phyloP scores from a whole-genome alignment of 2,888 invertebrate genomes.

The Acanthopleura granulata region DNA sequence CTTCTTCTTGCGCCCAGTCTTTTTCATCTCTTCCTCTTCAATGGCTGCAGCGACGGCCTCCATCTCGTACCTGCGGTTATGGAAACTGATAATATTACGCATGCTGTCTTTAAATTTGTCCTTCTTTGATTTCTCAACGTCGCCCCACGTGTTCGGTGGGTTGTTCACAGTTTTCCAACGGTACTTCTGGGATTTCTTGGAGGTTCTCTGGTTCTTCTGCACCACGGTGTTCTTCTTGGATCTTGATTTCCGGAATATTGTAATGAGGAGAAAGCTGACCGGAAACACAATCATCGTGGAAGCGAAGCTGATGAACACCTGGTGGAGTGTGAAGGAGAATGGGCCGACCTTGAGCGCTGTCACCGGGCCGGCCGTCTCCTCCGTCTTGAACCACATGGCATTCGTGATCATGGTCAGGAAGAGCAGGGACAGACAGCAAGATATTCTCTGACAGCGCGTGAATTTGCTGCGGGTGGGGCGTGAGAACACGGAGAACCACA shows the following conservation, averaged over 20 bases:
- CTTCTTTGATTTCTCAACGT: constrained; percentile 33
- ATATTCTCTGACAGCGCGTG: constrained; percentile 69
- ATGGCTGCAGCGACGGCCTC: constrained; percentile 39
- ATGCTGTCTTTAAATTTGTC: constrained; percentile 60
- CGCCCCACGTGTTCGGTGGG: constrained; percentile 43
- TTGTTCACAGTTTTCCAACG: constrained; percentile 60
- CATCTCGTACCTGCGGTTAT: constrained; percentile 27
- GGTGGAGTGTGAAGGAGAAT: constrained; percentile 69
- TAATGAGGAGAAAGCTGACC: constrained; percentile 63
- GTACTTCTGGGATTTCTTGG: constrained; percentile 54
- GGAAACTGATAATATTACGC: constrained; percentile 49
- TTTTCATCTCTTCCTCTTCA: constrained; percentile 37
- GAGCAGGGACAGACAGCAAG: constrained; percentile 67
- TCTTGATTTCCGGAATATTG: constrained; percentile 62
- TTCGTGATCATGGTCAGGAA: constrained; percentile 70
- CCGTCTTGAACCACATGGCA: constrained; percentile 68
- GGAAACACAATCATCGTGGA: constrained; percentile 68
- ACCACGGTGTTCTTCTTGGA: constrained; percentile 59
- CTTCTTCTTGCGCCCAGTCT: constrained; percentile 53
- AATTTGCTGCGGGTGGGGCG: constrained; percentile 66
- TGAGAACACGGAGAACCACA: constrained; percentile 69
- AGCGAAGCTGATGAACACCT: constrained; percentile 66
- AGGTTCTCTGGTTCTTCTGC: constrained; percentile 54
- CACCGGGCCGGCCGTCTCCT: constrained; percentile 36
- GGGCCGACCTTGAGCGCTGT: constrained; percentile 69